Evolutionary conservation across 35 echinoderm and acorn worm species (phyloP).

Genomic region (Stichopus chloronotus): DNA sequence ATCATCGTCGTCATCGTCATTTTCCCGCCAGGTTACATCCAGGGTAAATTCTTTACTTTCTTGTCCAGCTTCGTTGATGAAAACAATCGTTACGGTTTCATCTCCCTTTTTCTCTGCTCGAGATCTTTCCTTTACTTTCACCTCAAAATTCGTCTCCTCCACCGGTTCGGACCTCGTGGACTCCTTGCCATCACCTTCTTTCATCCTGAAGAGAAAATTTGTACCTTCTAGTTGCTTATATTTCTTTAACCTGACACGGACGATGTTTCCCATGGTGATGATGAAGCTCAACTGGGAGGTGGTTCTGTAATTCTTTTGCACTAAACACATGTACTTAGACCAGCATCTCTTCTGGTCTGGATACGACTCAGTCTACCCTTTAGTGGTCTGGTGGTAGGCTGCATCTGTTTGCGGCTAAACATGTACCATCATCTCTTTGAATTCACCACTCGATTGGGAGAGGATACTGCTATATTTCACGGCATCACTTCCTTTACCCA

Average conservation of each 20-base stretch:
- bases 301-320: too few relatives aligned
- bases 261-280: neutral
- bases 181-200: neutral
- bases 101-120: neutral
- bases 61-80: neutral
- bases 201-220: slow-evolving; percentile 25
- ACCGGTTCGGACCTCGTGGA: neutral
- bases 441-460: too few relatives aligned
- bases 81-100: slow-evolving; percentile 10
- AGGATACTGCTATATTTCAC: too few relatives aligned
- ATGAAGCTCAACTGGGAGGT: too few relatives aligned
- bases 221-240: slow-evolving; percentile 5
- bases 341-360: too few relatives aligned
- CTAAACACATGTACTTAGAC: too few relatives aligned
- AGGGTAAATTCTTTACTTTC: neutral
- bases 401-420: too few relatives aligned
- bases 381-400: too few relatives aligned
- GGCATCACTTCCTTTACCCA: too few relatives aligned
- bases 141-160: neutral
- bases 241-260: neutral
- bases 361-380: too few relatives aligned
- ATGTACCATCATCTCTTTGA: too few relatives aligned
- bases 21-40: neutral
- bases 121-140: neutral
- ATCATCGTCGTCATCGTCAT: neutral